Percentiles rank a stretch among this genome's conserved stretches.
Evolutionary conservation across 1,140 invertebrate genomes (phyloP).

Genomic region (Aphis gossypii): DNA sequence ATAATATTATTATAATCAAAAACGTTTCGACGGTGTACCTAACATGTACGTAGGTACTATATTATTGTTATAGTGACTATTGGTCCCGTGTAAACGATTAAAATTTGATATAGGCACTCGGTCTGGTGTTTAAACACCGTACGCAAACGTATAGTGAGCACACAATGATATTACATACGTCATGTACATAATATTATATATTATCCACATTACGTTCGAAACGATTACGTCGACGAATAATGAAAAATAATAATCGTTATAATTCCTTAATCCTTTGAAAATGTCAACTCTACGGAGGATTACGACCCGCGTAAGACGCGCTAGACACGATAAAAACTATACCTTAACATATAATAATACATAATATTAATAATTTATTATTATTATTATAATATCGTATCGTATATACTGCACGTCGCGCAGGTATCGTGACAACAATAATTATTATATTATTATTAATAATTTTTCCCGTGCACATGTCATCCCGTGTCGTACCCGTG

Average conservation of each 20-base stretch:
- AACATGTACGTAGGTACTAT: neutral
- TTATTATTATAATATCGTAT: neutral
- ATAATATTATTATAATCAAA: neutral
- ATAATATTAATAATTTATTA: no score
- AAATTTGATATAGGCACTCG: neutral
- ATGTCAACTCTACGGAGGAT: conserved; percentile 9
- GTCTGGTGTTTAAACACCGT: neutral
- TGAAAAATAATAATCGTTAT: conserved; percentile 4
- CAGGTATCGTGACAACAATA: neutral
- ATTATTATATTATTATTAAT: neutral
- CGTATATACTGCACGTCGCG: neutral
- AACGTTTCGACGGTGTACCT: neutral
- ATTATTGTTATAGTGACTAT: no score
- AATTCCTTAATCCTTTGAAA: neutral
- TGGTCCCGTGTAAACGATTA: neutral
- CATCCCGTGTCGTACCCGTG: no score
- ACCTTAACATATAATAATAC: neutral
- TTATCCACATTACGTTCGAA: neutral
- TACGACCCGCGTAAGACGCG: neutral
- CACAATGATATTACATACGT: neutral
- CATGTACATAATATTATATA: neutral
- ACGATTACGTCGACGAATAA: neutral
- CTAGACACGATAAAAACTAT: neutral
- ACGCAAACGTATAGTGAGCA: neutral
- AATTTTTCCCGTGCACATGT: neutral